Evolutionary conservation across 2,113 vertebrate species (phyloP).

Genomic region (Lagenorhynchus albirostris): DNA sequence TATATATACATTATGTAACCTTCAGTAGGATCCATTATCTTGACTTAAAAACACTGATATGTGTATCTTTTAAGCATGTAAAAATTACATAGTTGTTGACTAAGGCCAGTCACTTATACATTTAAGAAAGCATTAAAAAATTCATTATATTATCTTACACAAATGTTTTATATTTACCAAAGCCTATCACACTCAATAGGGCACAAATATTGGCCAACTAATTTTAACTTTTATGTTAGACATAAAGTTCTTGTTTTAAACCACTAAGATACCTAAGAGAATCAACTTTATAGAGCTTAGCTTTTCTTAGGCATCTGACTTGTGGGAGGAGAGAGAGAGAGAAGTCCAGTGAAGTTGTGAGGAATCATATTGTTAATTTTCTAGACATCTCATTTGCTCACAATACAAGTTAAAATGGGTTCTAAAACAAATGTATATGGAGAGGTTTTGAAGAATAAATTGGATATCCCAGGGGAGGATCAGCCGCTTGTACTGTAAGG

Average conservation of each 20-base stretch:
- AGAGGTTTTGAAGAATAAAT: slow-evolving; percentile 93
- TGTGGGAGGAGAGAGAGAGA: background rate
- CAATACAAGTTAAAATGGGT: background rate
- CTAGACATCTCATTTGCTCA: background rate
- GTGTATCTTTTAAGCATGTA: slow-evolving; percentile 33
- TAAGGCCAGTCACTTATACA: slow-evolving; percentile 72
- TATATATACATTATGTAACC: slow-evolving; percentile 69
- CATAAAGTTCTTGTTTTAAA: background rate
- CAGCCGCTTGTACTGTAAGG: slow-evolving; percentile 94
- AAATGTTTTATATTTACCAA: slow-evolving; percentile 44
- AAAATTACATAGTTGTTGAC: slow-evolving; percentile 64
- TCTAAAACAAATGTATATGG: slow-evolving; percentile 89
- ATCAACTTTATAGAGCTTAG: background rate
- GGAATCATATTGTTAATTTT: background rate
- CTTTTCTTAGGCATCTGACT: slow-evolving; percentile 18
- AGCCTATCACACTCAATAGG: background rate
- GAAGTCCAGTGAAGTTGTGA: background rate
- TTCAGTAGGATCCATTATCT: slow-evolving; percentile 33
- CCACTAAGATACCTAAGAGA: background rate
- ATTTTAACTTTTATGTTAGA: slow-evolving; percentile 26
- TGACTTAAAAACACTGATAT: slow-evolving; percentile 58
- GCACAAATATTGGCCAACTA: slow-evolving; percentile 54
- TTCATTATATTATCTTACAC: slow-evolving; percentile 16
- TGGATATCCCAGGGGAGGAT: slow-evolving; percentile 96
- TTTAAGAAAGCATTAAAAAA: slow-evolving; percentile 43